Evolutionary conservation across 64 coral and sea anemone species (phyloP), one percentile per base, ranked within the genome.

Genomic region (Cladopsammia gracilis): DNA sequence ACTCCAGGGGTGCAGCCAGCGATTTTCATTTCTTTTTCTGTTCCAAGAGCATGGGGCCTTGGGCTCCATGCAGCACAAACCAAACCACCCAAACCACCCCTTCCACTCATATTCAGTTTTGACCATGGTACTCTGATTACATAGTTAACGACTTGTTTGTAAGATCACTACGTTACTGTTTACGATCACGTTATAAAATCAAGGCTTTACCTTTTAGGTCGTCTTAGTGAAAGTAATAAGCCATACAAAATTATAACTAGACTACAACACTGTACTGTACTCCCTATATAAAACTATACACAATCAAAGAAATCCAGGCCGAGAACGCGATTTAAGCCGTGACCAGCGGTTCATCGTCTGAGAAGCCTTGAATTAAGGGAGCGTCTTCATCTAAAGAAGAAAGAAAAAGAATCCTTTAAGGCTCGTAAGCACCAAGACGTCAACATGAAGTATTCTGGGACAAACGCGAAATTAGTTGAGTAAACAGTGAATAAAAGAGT

Each of bases 301-400:
- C 48, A 77, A 56, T 13, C 22, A 49, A 20, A 11, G 34, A 19
- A 18, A 49, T 48, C 3, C 62, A 13, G 7, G 16, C 9, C 52
- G 11, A 15, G 64, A 3, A 0, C 10, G 8, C 19, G 18, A 44
- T 45, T 88, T 62, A 98, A 6, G 96, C 96, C 22, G 92, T 94
- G 7, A 98, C 92, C 25, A 98, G 76, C 3, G 96, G 96, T 25
- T 94, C 96, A 46, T 98, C 96, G 57, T 98, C 96, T 49, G 96
- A 90, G 73, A 98, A 98, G 14, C 92, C 80, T 72, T 90, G 88
- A 14, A 98, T 94, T 10, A 98, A 82, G 4, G 96, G 96, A 58
- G 68, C 96, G 19, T 98, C 88, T 2, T 98, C 96, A 20, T 94
- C 96, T 96, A 78, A 52, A 11, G 18, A 8, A 80, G 7, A 86